phyloP scores from a whole-genome alignment of 1,140 invertebrate species.

The Solenopsis fugax region DNA sequence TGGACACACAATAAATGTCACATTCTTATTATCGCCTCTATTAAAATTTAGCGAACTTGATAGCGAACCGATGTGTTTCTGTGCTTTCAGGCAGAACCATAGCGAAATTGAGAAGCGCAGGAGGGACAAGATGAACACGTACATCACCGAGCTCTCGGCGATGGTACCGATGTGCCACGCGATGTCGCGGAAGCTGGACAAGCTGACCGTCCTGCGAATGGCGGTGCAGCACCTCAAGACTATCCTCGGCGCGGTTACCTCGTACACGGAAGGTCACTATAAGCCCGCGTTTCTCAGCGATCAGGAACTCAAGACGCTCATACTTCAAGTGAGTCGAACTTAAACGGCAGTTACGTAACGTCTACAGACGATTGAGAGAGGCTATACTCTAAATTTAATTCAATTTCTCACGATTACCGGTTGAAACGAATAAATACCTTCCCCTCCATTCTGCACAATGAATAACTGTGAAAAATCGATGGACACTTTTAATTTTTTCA shows the following conservation, averaged over 20 bases:
- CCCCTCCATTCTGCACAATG: neutral
- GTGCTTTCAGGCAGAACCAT: constrained; percentile 93
- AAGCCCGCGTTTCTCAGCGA: constrained; percentile 96
- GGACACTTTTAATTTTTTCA: neutral
- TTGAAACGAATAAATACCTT: neutral
- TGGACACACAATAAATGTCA: neutral
- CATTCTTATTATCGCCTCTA: neutral
- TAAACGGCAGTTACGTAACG: neutral
- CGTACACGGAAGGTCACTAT: constrained; percentile 93
- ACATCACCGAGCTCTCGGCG: constrained; percentile 95
- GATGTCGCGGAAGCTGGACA: constrained; percentile 97
- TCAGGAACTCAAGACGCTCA: constrained; percentile 94
- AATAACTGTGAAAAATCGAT: neutral
- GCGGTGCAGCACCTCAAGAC: constrained; percentile 97
- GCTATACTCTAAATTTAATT: neutral
- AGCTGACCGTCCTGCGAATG: constrained; percentile 97
- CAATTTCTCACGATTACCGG: neutral
- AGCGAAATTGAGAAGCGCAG: constrained; percentile 98
- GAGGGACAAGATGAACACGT: constrained; percentile 98
- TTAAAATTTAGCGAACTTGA: neutral
- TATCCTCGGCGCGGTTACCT: constrained; percentile 91
- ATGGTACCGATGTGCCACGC: constrained; percentile 98
- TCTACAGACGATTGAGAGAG: neutral
- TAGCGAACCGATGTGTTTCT: neutral
- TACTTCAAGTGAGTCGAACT: constrained; percentile 88